Evolutionary conservation across 1,140 invertebrate species (phyloP).

Genomic region (Cepaea nemoralis): DNA sequence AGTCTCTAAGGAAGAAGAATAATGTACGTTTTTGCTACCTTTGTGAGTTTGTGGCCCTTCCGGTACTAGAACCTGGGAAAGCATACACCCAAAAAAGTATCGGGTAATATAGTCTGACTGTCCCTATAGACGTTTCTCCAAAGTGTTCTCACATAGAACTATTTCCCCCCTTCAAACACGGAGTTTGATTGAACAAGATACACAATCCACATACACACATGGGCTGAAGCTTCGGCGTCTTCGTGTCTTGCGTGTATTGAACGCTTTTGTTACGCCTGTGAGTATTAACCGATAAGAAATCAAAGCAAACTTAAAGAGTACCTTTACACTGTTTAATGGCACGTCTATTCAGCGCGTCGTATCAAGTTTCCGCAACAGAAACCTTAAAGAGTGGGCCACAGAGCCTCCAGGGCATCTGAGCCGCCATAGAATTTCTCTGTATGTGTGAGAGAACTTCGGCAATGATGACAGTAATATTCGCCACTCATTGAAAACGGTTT

Average conservation of each 20-base stretch:
- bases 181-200: too few relatives aligned
- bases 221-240: background rate
- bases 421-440: background rate
- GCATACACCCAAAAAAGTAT: too few relatives aligned
- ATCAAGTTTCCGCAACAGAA: background rate
- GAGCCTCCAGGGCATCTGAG: background rate
- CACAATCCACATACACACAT: background rate
- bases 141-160: too few relatives aligned
- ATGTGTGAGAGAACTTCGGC: background rate
- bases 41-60: too few relatives aligned
- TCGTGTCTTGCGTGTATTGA: background rate
- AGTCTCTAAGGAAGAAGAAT: too few relatives aligned
- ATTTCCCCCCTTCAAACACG: too few relatives aligned
- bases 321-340: background rate
- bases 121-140: too few relatives aligned
- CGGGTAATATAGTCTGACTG: too few relatives aligned
- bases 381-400: background rate
- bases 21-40: too few relatives aligned
- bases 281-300: slow-evolving; percentile 1
- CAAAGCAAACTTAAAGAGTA: background rate
- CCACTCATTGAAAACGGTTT: background rate
- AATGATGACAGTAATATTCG: background rate
- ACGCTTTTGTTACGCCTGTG: background rate
- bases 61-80: too few relatives aligned
- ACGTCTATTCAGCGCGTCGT: background rate